These are phyloP conservation scores for Corydoras sp. DNA, from an alignment of 2,113 vertebrate species.

Conservation along the genomic window DNA sequence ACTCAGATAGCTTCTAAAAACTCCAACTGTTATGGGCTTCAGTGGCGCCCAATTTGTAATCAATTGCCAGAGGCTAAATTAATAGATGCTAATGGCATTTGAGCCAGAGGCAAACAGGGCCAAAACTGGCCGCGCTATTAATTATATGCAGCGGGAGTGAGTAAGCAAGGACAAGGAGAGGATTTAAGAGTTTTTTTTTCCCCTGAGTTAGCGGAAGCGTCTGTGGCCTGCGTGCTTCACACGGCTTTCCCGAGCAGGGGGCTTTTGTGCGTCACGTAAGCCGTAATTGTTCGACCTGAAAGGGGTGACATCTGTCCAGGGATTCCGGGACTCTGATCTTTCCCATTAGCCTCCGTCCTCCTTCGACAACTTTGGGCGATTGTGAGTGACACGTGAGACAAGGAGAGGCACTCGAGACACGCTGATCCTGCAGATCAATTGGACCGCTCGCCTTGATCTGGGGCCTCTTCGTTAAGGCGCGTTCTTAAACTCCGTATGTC, in stretches of 20 bases:
- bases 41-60: slow-evolving; percentile 51
- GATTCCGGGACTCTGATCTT: slow-evolving; percentile 55
- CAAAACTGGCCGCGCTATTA: slow-evolving; percentile 66
- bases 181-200: slow-evolving; percentile 7
- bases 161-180: slow-evolving; percentile 41
- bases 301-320: slow-evolving; percentile 63
- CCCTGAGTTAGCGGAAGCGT: slow-evolving; percentile 42
- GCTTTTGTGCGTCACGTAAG: slow-evolving; percentile 49
- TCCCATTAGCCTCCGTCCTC: slow-evolving; percentile 36
- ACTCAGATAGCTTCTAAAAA: slow-evolving; percentile 56
- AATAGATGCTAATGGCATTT: slow-evolving; percentile 70
- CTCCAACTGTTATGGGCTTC: slow-evolving; percentile 64
- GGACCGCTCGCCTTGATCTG: slow-evolving; percentile 43
- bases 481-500: slow-evolving; percentile 27
- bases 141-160: slow-evolving; percentile 59
- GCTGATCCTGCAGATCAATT: slow-evolving; percentile 36
- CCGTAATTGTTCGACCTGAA: slow-evolving; percentile 62
- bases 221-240: slow-evolving; percentile 60
- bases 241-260: slow-evolving; percentile 53
- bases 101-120: slow-evolving; percentile 62
- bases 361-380: slow-evolving; percentile 41
- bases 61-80: slow-evolving; percentile 70
- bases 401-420: slow-evolving; percentile 36
- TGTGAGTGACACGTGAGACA: slow-evolving; percentile 48
- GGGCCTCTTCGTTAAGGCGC: slow-evolving; percentile 33